Conservation (phyloP, 2,113 vertebrate genomes). For the Tautogolabrus adspersus region DNA sequence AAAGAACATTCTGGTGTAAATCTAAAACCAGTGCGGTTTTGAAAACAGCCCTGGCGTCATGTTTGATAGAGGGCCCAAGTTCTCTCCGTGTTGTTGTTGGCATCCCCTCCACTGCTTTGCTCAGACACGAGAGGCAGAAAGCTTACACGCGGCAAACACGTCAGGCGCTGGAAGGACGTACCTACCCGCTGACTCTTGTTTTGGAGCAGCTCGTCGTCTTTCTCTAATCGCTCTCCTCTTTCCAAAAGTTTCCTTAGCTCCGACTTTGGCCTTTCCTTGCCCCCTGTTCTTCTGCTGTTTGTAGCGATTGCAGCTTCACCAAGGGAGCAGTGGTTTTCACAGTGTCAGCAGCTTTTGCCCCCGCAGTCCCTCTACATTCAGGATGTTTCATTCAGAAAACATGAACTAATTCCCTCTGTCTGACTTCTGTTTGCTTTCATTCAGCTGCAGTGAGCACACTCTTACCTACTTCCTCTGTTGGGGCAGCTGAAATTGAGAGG, state of each 20-base stretch:
- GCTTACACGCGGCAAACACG: constrained; percentile 28
- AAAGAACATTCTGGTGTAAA: constrained; percentile 65
- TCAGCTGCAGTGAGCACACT: constrained; percentile 46
- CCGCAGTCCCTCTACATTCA: constrained; percentile 63
- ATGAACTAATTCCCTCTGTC: constrained; percentile 54
- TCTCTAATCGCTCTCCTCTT: constrained; percentile 23
- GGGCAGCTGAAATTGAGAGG: constrained; percentile 32
- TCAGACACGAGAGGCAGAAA: constrained; percentile 24
- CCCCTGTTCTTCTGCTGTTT: constrained; percentile 54
- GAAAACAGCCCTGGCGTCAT: constrained; percentile 64
- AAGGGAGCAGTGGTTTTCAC: constrained; percentile 71
- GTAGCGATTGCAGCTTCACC: constrained; percentile 67
- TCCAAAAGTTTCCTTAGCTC: constrained; percentile 51
- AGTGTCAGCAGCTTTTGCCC: constrained; percentile 75
- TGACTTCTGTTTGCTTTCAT: constrained; percentile 71
- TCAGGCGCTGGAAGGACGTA: constrained; percentile 23
- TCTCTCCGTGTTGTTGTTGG: constrained; percentile 63
- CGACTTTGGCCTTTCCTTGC: constrained; percentile 40
- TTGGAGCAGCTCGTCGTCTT: constrained; percentile 31
- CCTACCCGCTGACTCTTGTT: constrained; percentile 33
- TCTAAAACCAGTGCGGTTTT: constrained; percentile 67
- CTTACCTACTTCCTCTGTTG: constrained; percentile 42
- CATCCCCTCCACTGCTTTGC: constrained; percentile 26
- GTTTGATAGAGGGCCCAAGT: constrained; percentile 68
- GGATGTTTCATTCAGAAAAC: constrained; percentile 86